phyloP scores from a whole-genome alignment of 2,797 vertebrate species.

The Spatula clypeata region DNA sequence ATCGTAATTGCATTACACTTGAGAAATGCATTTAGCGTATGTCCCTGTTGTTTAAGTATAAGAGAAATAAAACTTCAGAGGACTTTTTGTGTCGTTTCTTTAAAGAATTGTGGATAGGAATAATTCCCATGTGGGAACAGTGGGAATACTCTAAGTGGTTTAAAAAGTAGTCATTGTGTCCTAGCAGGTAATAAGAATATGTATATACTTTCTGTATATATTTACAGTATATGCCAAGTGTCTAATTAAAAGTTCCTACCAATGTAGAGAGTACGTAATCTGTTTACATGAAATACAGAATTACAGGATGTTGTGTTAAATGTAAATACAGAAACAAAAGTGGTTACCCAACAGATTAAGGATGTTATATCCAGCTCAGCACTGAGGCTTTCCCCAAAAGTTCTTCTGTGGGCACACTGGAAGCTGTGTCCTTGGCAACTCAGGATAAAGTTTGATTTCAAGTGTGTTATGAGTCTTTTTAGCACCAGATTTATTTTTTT shows the following conservation, averaged over 20 bases:
- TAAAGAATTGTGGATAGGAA: background rate
- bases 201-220: background rate
- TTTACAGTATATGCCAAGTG: background rate
- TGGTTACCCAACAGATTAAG: background rate
- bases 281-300: background rate
- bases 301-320: background rate
- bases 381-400: background rate
- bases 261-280: background rate
- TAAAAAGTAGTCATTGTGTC: background rate
- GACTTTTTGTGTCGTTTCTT: background rate
- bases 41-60: background rate
- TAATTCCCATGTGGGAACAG: background rate
- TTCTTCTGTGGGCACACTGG: background rate
- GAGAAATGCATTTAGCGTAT: background rate
- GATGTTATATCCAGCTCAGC: background rate
- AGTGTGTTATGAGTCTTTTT: accelerated
- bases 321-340: background rate
- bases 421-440: background rate
- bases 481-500: background rate
- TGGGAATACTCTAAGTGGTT: background rate
- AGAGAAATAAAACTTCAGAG: background rate
- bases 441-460: background rate
- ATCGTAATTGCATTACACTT: background rate
- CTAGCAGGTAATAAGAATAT: background rate
- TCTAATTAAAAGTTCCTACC: background rate